A percentile compares a stretch with the other conserved stretches of the same genome.
These are phyloP conservation scores for Serranochromis macrocephalus DNA, from an alignment of 2,113 vertebrate genomes.

Conservation along the genomic window DNA sequence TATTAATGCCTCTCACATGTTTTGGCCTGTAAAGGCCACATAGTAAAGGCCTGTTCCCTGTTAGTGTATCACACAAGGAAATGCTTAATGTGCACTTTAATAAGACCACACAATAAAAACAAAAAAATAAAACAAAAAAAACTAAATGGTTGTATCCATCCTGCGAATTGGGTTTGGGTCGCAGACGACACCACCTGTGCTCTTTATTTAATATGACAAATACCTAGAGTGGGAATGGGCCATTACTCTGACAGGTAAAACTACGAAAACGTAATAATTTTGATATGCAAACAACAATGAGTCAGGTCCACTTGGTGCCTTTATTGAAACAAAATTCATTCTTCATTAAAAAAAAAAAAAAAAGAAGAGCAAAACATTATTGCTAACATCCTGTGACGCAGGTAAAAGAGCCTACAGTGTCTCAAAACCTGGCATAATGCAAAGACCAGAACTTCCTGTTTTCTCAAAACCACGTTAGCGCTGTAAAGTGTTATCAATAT, in stretches of 20 bases:
- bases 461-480: background rate
- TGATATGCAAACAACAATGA: background rate
- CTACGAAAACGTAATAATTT: rapidly evolving
- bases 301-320: background rate
- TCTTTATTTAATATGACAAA: background rate
- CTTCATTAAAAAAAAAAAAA: rapidly evolving
- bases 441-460: background rate
- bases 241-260: background rate
- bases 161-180: rapidly evolving
- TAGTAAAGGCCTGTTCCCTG: background rate
- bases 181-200: background rate
- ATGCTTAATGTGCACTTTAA: background rate
- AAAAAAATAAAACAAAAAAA: background rate
- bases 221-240: background rate
- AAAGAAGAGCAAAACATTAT: background rate
- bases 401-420: background rate
- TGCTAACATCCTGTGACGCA: background rate
- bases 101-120: background rate
- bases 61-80: background rate
- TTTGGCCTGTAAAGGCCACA: background rate
- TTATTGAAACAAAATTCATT: background rate
- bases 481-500: background rate
- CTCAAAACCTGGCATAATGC: background rate
- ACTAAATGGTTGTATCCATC: background rate
- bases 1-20: background rate